Conservation (phyloP, 2,797 vertebrate genomes). For the Microctenopoma steveboyesi region DNA sequence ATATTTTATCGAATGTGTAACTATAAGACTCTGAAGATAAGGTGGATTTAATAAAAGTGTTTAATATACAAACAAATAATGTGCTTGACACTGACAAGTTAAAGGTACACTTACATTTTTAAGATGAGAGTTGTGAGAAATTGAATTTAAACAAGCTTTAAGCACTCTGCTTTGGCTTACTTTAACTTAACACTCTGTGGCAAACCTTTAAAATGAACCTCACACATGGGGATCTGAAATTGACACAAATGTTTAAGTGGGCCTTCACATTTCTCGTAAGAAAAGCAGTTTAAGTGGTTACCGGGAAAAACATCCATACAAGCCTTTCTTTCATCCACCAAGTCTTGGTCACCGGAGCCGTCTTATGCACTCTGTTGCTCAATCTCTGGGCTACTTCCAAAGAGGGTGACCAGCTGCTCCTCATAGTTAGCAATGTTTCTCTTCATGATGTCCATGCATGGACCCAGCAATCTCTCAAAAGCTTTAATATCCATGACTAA, state of each 20-base stretch:
- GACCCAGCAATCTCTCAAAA: conserved; percentile 97
- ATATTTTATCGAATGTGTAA: conserved; percentile 47
- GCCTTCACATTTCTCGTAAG: conserved; percentile 73
- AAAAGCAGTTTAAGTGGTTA: conserved; percentile 67
- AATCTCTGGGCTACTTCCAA: conserved; percentile 96
- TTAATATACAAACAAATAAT: conserved; percentile 65
- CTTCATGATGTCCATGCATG: conserved; percentile 99
- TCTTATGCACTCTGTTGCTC: conserved; percentile 89
- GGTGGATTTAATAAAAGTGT: conserved; percentile 59
- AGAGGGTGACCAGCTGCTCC: conserved; percentile 95
- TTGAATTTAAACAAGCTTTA: conserved; percentile 60
- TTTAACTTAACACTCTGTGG: conserved; percentile 58
- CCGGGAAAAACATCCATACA: conserved; percentile 51
- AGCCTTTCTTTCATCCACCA: conserved; percentile 80
- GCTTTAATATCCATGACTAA: conserved; percentile 96
- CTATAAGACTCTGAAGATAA: conserved; percentile 57
- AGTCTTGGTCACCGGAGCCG: conserved; percentile 78
- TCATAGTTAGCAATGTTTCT: conserved; percentile 99
- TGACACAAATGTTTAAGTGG: conserved; percentile 63
- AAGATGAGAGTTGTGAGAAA: conserved; percentile 79
- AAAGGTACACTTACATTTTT: conserved; percentile 73
- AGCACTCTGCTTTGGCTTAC: conserved; percentile 68
- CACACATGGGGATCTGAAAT: conserved; percentile 28
- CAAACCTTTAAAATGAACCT: conserved; percentile 44
- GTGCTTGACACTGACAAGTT: conserved; percentile 55